Conservation (phyloP, 2,113 vertebrate genomes). For the Sula dactylatra region DNA sequence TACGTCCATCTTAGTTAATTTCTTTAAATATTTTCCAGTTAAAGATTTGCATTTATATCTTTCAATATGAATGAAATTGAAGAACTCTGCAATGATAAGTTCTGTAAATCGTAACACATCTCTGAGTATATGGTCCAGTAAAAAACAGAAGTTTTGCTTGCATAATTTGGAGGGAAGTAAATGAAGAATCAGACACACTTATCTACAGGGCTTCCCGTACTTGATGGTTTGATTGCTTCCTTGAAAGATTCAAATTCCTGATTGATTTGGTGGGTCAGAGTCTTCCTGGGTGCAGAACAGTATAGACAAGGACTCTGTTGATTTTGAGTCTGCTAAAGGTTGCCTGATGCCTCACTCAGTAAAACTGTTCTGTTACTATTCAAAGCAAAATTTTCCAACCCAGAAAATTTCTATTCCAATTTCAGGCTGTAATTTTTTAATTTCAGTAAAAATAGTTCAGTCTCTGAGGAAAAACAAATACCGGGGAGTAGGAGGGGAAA, state of each 20-base stretch:
- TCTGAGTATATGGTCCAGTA: not conserved
- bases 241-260: not conserved
- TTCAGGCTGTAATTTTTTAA: not conserved
- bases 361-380: not conserved
- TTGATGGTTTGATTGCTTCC: not conserved
- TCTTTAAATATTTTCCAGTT: not conserved
- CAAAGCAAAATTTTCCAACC: not conserved
- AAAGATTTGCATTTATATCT: not conserved
- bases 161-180: not conserved
- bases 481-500: accelerated
- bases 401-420: not conserved
- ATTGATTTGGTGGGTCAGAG: not conserved
- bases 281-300: not conserved
- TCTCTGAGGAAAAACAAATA: not conserved
- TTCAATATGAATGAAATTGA: not conserved
- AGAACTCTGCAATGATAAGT: not conserved
- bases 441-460: not conserved
- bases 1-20: not conserved
- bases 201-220: not conserved
- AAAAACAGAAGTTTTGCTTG: not conserved
- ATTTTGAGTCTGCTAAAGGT: not conserved
- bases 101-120: not conserved
- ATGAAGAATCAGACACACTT: not conserved
- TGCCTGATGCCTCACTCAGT: not conserved
- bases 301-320: not conserved